Evolutionary conservation across 2,113 vertebrate genomes (phyloP).

Genomic region (Phainopepla nitens): DNA sequence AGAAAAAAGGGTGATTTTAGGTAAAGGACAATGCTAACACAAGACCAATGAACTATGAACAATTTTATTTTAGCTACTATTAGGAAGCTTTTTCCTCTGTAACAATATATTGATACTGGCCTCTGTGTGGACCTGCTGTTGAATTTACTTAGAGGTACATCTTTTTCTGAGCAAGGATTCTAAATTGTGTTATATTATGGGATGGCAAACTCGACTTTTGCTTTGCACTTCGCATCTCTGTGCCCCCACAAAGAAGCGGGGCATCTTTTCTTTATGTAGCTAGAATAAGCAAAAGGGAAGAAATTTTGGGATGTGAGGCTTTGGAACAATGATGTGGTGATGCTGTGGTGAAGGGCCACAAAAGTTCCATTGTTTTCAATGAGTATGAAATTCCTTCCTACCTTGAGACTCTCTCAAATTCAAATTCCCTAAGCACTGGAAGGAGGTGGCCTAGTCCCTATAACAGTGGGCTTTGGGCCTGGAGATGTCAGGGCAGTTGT

Average conservation of each 20-base stretch:
- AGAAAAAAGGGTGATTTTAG: not conserved
- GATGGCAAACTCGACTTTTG: not conserved
- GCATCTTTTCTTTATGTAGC: fast-evolving
- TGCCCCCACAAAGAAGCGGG: not conserved
- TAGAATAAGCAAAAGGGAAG: not conserved
- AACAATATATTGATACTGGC: not conserved
- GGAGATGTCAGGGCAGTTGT: not conserved
- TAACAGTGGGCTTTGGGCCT: not conserved
- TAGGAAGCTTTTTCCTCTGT: not conserved
- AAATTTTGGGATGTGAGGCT: not conserved
- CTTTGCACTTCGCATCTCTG: not conserved
- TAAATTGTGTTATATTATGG: not conserved
- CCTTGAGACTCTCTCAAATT: not conserved
- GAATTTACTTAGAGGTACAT: not conserved
- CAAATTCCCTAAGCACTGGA: not conserved
- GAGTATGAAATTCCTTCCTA: not conserved
- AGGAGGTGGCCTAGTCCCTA: not conserved
- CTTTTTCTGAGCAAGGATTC: not conserved
- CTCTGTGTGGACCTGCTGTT: not conserved
- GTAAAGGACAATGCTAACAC: not conserved
- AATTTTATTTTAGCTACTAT: not conserved
- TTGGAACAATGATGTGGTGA: not conserved
- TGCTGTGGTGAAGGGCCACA: not conserved
- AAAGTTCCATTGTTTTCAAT: not conserved
- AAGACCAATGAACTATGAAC: not conserved